These are phyloP conservation scores for Saxicola maurus DNA, from an alignment of 2,797 vertebrate genomes.

Conservation along the genomic window DNA sequence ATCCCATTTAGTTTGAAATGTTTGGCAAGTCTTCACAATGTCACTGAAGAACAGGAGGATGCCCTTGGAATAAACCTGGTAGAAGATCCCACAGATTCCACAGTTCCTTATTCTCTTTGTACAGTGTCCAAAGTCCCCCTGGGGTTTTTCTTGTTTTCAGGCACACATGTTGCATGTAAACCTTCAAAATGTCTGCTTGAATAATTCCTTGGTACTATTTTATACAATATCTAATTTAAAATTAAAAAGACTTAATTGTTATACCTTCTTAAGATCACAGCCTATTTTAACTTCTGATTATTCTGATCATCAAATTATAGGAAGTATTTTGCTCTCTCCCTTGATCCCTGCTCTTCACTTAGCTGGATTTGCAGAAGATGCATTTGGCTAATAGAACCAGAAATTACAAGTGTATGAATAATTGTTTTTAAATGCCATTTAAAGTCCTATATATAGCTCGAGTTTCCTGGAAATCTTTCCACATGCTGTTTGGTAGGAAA, in stretches of 20 bases:
- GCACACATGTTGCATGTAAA: not conserved
- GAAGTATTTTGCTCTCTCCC: not conserved
- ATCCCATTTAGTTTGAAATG: not conserved
- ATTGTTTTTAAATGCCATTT: conserved; percentile 24
- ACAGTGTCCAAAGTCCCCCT: not conserved
- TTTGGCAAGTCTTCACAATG: not conserved
- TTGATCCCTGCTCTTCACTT: not conserved
- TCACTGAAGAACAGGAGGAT: not conserved
- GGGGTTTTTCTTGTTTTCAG: not conserved
- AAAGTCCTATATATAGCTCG: conserved; percentile 13
- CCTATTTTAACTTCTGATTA: not conserved
- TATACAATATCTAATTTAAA: not conserved
- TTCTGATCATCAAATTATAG: not conserved
- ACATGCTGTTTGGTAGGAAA: conserved; percentile 10
- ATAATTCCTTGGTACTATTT: not conserved
- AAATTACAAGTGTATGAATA: conserved; percentile 16
- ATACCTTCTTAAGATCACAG: not conserved
- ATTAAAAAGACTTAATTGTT: not conserved
- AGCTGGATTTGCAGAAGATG: not conserved
- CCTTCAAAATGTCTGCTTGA: not conserved
- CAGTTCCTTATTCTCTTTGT: not conserved
- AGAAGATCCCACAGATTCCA: not conserved
- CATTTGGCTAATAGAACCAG: conserved; percentile 24
- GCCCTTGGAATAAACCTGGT: not conserved
- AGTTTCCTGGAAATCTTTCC: conserved; percentile 51